Percentiles rank a stretch among this genome's conserved stretches.
These are phyloP conservation scores for Petrocephalus sullivani DNA, from an alignment of 2,797 vertebrate genomes.

Conservation along the genomic window DNA sequence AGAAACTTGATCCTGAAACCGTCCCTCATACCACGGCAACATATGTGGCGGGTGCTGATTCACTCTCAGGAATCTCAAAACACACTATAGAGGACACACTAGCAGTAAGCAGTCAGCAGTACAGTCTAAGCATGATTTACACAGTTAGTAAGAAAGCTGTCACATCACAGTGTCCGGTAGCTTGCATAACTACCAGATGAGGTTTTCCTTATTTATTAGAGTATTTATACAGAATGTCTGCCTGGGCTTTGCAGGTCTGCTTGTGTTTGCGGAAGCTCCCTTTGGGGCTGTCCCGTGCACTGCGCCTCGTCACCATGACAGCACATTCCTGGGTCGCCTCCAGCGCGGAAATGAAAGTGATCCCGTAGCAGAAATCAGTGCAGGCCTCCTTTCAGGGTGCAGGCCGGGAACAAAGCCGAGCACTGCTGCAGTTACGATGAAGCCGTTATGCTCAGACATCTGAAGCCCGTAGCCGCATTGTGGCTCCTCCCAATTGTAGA, in stretches of 20 bases:
- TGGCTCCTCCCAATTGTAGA: not conserved
- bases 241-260: too few species aligned
- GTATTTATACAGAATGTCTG: not conserved
- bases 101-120: not conserved
- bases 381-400: not conserved
- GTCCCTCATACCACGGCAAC: not conserved
- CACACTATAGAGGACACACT: too few species aligned
- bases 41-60: not conserved
- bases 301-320: not conserved
- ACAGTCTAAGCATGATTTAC: not conserved
- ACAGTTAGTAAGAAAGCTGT: not conserved
- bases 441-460: not conserved
- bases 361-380: not conserved
- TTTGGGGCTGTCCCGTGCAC: not conserved
- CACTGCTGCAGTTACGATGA: not conserved
- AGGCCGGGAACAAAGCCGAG: not conserved
- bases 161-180: not conserved
- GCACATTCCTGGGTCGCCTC: not conserved
- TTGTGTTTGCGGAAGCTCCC: not conserved
- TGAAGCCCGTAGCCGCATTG: not conserved
- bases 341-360: not conserved
- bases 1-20: not conserved
- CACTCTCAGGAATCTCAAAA: not conserved
- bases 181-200: not conserved
- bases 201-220: not conserved